Conservation (phyloP, 2,113 vertebrate genomes). For the Lepisosteus oculatus region DNA sequence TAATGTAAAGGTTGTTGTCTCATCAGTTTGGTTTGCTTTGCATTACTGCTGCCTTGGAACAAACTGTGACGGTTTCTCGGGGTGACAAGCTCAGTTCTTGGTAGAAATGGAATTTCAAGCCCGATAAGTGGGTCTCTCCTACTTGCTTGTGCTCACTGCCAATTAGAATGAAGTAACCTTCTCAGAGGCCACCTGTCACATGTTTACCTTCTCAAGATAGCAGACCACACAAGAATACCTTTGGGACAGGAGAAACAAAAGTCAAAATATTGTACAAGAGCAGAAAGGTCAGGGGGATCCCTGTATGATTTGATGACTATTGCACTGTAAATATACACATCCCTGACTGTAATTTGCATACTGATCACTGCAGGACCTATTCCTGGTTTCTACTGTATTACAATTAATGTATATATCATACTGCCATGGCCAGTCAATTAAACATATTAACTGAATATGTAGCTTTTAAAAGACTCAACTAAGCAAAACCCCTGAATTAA, state of each 20-base stretch:
- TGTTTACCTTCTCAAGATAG: not conserved
- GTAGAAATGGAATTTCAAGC: not conserved
- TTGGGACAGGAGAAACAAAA: conserved; percentile 10
- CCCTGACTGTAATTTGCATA: not conserved
- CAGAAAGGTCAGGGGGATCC: not conserved
- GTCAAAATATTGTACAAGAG: not conserved
- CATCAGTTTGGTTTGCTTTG: not conserved
- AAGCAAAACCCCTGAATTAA: too few species aligned
- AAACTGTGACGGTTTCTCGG: not conserved
- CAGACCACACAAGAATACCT: not conserved
- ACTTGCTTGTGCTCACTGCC: not conserved
- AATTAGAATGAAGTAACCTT: conserved; percentile 11
- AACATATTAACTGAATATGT: too few species aligned
- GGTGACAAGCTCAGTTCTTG: not conserved
- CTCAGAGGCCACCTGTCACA: not conserved
- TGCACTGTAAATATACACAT: conserved; percentile 5
- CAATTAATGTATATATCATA: too few species aligned
- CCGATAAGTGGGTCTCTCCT: not conserved
- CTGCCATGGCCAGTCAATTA: too few species aligned
- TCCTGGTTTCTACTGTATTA: not conserved
- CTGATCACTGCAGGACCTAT: conserved; percentile 4
- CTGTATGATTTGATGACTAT: not conserved
- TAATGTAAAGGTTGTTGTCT: not conserved
- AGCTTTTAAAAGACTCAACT: too few species aligned
- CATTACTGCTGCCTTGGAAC: not conserved